phyloP scores from a whole-genome alignment of 2,113 vertebrate species.

The Crotophaga sulcirostris region DNA sequence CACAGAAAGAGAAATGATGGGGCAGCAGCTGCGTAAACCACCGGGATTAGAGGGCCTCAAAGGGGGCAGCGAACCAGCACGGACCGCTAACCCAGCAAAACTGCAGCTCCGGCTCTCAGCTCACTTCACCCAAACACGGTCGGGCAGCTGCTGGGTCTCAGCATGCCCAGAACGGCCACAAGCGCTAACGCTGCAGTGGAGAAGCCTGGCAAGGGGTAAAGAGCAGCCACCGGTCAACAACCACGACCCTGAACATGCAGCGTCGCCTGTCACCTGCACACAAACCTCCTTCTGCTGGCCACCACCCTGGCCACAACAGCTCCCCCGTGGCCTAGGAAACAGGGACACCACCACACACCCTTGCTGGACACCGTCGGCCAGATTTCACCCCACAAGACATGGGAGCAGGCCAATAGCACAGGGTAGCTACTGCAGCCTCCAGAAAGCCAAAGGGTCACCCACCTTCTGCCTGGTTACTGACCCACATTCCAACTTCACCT shows the following conservation, averaged over 20 bases:
- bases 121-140: fast-evolving
- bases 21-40: conserved; percentile 18
- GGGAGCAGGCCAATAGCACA: not conserved
- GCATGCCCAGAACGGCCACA: fast-evolving
- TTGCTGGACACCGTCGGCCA: not conserved
- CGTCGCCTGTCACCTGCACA: too few species aligned
- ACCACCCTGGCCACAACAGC: fast-evolving
- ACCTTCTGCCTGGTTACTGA: not conserved
- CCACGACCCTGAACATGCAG: fast-evolving
- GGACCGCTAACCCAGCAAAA: conserved; percentile 11
- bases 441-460: not conserved
- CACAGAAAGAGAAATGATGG: conserved; percentile 25
- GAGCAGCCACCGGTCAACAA: not conserved
- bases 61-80: not conserved
- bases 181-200: fast-evolving
- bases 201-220: not conserved
- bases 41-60: conserved; percentile 31
- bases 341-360: fast-evolving
- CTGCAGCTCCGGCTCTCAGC: not conserved
- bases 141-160: not conserved
- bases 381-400: not conserved
- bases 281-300: not conserved
- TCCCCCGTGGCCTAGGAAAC: not conserved
- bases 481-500: not conserved
- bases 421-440: fast-evolving